Conservation (phyloP, 2,113 vertebrate species). For the Gobiocypris rarus region DNA sequence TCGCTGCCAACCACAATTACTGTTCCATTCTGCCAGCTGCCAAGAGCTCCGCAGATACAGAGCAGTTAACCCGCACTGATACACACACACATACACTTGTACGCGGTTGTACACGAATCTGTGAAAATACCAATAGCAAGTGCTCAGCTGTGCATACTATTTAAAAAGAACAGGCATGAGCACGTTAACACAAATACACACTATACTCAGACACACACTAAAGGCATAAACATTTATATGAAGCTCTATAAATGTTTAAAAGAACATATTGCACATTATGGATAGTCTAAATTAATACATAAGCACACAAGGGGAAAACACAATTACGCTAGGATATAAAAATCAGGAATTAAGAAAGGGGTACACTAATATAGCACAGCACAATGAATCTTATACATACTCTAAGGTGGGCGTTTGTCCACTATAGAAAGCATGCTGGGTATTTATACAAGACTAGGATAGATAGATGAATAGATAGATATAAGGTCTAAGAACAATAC, state of each 20-base stretch:
- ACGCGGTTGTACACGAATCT: constrained; percentile 23
- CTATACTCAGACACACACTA: constrained; percentile 22
- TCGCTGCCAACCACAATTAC: constrained; percentile 71
- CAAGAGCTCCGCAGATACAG: constrained; percentile 59
- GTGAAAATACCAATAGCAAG: constrained; percentile 30
- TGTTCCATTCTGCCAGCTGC: constrained; percentile 62
- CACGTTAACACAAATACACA: constrained; percentile 3
- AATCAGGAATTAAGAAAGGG: not conserved
- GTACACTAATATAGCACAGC: not conserved
- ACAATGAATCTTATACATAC: not conserved
- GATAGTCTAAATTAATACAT: not conserved
- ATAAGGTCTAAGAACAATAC: not conserved
- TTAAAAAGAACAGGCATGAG: constrained; percentile 16
- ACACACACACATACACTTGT: constrained; percentile 44
- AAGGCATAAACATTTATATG: constrained; percentile 6
- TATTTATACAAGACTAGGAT: not conserved
- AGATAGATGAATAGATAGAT: not conserved
- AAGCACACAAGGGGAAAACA: not conserved
- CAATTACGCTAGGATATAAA: not conserved
- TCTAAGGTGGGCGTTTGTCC: not conserved
- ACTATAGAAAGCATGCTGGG: not conserved
- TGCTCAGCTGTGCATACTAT: constrained; percentile 26
- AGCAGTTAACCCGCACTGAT: constrained; percentile 54
- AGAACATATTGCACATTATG: not conserved
- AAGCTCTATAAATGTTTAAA: not conserved